Base-by-base conservation (phyloP, 2,797 vertebrate genomes). In the Squalus acanthias region DNA sequence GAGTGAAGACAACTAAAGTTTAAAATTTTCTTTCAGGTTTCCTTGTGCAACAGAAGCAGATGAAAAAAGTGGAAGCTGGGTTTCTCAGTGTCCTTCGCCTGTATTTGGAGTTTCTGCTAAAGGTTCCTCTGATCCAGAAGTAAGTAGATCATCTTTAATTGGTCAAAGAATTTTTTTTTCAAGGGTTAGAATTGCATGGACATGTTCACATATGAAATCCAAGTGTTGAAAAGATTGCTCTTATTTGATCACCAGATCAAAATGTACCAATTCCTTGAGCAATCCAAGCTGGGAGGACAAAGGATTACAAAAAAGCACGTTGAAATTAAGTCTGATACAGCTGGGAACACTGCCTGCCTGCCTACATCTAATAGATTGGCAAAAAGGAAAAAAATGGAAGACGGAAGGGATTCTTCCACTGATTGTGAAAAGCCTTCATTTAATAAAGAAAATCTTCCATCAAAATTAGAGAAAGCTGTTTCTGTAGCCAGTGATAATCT, bases 351-450 rank as follows among this genome's bases (percentile, higher is more conserved):
- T 20, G 82, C 29, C 29, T 46, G 63, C 57, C 82, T n/a, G 24
- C 24, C 70, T 6, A 65, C 79, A 33, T 72, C 29, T 8, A 95
- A 67, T 96, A 97, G 96, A 96, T 97, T 96, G 97, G 96, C 97
- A 26, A 99, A 99, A 97, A 98, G 98, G 87, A 98, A 97, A 97
- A 98, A 98, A 96, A 85, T 95, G 94, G 98, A 98, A 91, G 98
- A 98, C 72, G 97, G 97, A 69, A 96, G 53, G 96, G 97, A 97
- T 63, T 95, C 79, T 96, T 95, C 95, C 96, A 60, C 88, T 88
- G 96, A 89, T 96, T 97, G 96, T 97, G 97, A 97, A 96, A 97
- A 97, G 79, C 67, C 97, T 9, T 97, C 97, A 82, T 96, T 97
- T 96, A 97, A 98, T 96, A 97, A 97, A 85, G 98, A 98, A 97